Conservation (phyloP, 2,797 vertebrate species). For the Manis crassicaudata region DNA sequence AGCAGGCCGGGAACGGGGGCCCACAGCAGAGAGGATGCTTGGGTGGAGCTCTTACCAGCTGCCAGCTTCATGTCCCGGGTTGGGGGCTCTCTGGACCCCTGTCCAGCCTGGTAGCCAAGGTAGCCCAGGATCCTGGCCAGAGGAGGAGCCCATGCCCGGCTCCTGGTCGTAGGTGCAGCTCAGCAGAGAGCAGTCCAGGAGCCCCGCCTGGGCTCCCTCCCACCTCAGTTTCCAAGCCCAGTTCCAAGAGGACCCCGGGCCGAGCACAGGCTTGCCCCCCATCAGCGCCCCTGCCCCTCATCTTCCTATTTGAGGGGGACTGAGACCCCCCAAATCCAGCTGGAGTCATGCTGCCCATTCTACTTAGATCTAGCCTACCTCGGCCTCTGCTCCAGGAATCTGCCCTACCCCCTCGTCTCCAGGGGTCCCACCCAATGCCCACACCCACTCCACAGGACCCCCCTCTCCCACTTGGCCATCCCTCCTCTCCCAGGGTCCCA, state of each 20-base stretch:
- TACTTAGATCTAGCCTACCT: not conserved
- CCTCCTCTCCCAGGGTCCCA: slow-evolving; percentile 37
- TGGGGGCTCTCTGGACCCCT: slow-evolving; percentile 68
- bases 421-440: slow-evolving; percentile 51
- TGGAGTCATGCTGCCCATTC: not conserved
- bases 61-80: slow-evolving; percentile 61
- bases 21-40: not conserved
- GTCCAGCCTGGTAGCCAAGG: slow-evolving; percentile 56
- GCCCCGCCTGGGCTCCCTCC: not conserved
- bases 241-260: not conserved
- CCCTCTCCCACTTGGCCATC: slow-evolving; percentile 1
- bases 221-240: not conserved
- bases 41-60: slow-evolving; percentile 74
- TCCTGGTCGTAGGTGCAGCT: slow-evolving; percentile 28
- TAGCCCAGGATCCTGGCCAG: slow-evolving; percentile 50
- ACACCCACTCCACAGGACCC: not conserved
- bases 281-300: not conserved
- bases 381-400: slow-evolving; percentile 10
- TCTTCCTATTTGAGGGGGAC: not conserved
- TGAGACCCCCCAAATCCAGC: not conserved
- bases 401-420: not conserved
- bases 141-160: not conserved
- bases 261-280: not conserved
- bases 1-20: not conserved
- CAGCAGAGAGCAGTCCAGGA: not conserved